Evolutionary conservation across 1,140 invertebrate genomes (phyloP), one percentile per base, ranked within the genome.

Genomic region (Philotrypesis tridentata): DNA sequence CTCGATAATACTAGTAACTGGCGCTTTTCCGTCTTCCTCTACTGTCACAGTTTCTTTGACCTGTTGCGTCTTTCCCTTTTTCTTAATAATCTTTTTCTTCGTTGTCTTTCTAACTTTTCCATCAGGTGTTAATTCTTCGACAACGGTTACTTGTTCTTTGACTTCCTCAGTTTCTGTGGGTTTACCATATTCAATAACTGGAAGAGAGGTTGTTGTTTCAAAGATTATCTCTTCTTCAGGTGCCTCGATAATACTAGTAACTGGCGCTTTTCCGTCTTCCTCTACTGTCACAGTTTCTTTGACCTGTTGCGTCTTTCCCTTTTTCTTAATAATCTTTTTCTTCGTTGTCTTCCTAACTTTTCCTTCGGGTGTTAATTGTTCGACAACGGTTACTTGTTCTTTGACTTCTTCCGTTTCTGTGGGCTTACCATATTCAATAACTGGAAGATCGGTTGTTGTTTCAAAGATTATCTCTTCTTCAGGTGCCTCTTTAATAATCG

Each of bases 11-110:
- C 87, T 89, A 12, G 87, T 89, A 68, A 91, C 84, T 12, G 91
- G 88, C 75, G 85, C 84, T 82, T 92, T 89, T 68, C 90, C 89
- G 80, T 92, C 90, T 86, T 92, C 91, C 87, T 92, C 89, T 70
- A 92, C 86, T 29, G 92, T 92, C 25, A 90, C 89, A 77, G 92
- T 91, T 87, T 93, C 91, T 17, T 90, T 92, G 5, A 90, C 88
- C 87, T 92, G 88, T 83, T 91, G 84, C 80, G 89, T 91, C 21
- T 87, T 87, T 67, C 90, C 92, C 81, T 88, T 89, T 40, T 89
- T 87, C 71, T 83, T 85, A 25, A 82, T 83, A 29, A 82, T 60
- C 27, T 29, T 83, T 72, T 80, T 75, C 17, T 71, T 85, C 0
- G 78, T 84, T 0, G 71, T 40, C 72, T 89, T 90, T 74, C 78